Base-by-base conservation (phyloP, 2,113 vertebrate species). In the Hyla sarda region DNA sequence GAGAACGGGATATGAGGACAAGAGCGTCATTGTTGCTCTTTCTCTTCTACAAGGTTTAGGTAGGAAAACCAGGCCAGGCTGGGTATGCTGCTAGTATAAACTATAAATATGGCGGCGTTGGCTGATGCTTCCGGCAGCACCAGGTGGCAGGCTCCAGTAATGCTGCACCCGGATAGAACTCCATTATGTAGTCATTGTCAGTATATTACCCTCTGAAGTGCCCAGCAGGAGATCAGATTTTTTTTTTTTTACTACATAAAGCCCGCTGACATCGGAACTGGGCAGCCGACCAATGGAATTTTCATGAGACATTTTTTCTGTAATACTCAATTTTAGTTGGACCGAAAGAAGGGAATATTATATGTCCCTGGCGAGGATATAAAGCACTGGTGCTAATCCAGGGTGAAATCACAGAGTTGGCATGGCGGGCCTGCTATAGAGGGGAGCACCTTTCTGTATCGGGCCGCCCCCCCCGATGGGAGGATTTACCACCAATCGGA, bases 291-390 rank as follows among this genome's bases (percentile, higher is more conserved):
- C 67, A 71, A 23, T 71, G 67, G 67, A 37, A 71, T 23, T 37
- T 37, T 71, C 67, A 71, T 21, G 67, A 71, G 67, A 23, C 32
- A 71, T 37, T 71, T 37, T 67, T 71, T 41, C 67, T 37, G 67
- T 30, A 71, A 37, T 71, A 21, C 32, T 71, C 19, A 34, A 9
- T 69, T 65, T 65, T 65, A 14, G 14, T 34, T 32, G 62, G 28
- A 67, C 3, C 32, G 28, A 34, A 67, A 19, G 30, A 17, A 37
- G 32, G 32, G 8, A 37, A 71, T 11, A 17, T 37, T 71, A 71
- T 41, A 23, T 23, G 67, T 37, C 67, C 34, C 34, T 71, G 67
- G 67, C 32, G 34, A 71, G 32, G 67, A 21, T 71, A 71, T 71
- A 71, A 71, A 23, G 67, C 67, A 6, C 67, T 37, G 8, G 67